Evolutionary conservation across 2,888 invertebrate genomes (phyloP).

Genomic region (Tiliacea citrago): DNA sequence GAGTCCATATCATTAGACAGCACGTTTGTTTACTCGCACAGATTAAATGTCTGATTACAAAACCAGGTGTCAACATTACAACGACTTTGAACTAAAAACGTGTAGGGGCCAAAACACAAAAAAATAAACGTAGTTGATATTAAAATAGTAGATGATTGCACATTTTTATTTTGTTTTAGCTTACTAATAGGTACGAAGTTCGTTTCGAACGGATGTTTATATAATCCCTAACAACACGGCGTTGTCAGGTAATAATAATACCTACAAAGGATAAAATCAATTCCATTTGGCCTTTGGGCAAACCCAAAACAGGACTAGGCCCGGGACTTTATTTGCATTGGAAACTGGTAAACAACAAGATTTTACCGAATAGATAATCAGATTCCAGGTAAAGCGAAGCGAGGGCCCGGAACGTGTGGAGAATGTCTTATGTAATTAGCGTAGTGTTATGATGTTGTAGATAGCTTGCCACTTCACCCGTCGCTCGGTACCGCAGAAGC

Average conservation of each 20-base stretch:
- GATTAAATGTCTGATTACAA: conserved; percentile 45
- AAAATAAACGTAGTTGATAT: conserved; percentile 12
- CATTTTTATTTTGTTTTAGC: conserved; percentile 41
- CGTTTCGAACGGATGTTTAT: conserved; percentile 58
- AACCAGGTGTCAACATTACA: conserved; percentile 54
- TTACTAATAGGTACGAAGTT: conserved; percentile 39
- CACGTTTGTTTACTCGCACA: conserved; percentile 44
- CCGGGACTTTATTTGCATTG: conserved; percentile 39
- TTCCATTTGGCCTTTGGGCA: conserved; percentile 41
- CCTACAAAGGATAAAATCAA: conserved; percentile 58
- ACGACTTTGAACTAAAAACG: conserved; percentile 38
- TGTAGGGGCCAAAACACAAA: conserved; percentile 21
- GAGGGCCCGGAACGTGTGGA: conserved; percentile 67
- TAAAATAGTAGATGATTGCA: conserved; percentile 33
- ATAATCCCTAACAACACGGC: conserved; percentile 40
- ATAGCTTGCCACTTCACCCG: conserved; percentile 61
- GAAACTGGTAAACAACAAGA: conserved; percentile 57
- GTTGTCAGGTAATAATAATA: conserved; percentile 61
- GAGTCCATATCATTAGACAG: conserved; percentile 67
- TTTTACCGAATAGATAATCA: conserved; percentile 48
- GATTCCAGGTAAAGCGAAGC: conserved; percentile 61
- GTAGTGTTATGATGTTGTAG: conserved; percentile 70
- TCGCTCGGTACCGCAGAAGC: conserved; percentile 46
- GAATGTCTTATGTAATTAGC: conserved; percentile 76
- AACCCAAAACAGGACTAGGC: conserved; percentile 41